Evolutionary conservation across 1,140 invertebrate species (phyloP).

Genomic region (Drosophila guanche): DNA sequence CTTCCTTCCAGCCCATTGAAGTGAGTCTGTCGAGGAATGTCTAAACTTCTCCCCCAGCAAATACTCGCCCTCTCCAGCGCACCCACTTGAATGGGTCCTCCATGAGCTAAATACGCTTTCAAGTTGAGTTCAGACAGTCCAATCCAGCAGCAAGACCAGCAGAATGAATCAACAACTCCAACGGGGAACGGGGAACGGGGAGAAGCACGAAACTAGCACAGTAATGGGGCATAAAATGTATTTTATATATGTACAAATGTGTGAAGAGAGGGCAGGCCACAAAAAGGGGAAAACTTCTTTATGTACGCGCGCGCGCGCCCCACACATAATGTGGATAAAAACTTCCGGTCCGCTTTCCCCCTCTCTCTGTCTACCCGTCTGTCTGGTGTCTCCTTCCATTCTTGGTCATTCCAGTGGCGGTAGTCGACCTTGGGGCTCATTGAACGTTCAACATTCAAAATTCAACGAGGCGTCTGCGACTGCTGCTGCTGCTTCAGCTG

Average conservation of each 20-base stretch:
- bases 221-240: constrained; percentile 14
- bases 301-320: constrained; percentile 5
- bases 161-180: constrained; percentile 9
- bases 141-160: background rate
- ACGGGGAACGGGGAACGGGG: no score
- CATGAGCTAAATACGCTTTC: constrained; percentile 12
- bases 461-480: constrained; percentile 33
- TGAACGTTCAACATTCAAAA: constrained; percentile 10
- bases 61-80: background rate
- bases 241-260: constrained; percentile 13
- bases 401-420: constrained; percentile 19
- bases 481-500: constrained; percentile 11
- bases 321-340: constrained; percentile 39
- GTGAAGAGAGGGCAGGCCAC: background rate
- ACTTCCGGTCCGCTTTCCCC: constrained; percentile 27
- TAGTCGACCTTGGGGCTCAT: constrained; percentile 55
- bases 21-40: no score
- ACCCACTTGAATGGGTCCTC: background rate
- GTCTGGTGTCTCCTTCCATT: background rate
- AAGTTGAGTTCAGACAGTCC: constrained; percentile 22
- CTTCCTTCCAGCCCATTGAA: no score
- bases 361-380: background rate
- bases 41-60: no score
- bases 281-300: constrained; percentile 35
- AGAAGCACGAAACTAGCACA: no score